These are phyloP conservation scores for Polyergus mexicanus DNA, from an alignment of 1,140 invertebrate species.

Conservation along the genomic window DNA sequence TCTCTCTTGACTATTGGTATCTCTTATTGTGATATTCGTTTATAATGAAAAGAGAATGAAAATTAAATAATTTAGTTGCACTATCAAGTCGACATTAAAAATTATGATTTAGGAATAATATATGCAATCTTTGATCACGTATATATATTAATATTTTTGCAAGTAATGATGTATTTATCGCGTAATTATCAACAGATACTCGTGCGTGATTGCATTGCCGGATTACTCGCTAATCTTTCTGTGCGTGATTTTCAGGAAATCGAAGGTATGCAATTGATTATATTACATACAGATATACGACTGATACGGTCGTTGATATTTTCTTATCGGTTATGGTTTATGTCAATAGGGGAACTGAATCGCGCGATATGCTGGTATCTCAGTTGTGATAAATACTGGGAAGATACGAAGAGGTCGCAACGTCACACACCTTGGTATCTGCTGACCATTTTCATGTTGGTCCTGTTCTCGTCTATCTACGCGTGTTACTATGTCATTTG, in stretches of 20 bases:
- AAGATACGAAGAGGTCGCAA: constrained; percentile 92
- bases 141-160: background rate
- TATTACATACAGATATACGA: constrained; percentile 5
- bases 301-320: constrained; percentile 2
- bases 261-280: constrained; percentile 89
- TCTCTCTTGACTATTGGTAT: background rate
- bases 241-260: constrained; percentile 94
- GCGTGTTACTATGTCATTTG: constrained; percentile 96
- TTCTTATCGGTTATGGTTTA: constrained; percentile 8
- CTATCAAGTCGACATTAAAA: background rate
- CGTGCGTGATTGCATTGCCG: constrained; percentile 92
- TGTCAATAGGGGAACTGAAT: constrained; percentile 92
- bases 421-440: constrained; percentile 93
- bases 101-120: background rate
- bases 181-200: constrained; percentile 85
- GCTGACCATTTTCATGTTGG: constrained; percentile 91
- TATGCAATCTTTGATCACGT: constrained; percentile 8
- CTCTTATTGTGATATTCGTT: background rate
- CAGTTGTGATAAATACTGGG: constrained; percentile 96
- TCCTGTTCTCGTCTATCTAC: constrained; percentile 93
- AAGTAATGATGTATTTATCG: constrained; percentile 6
- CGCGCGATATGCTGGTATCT: constrained; percentile 96
- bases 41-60: background rate
- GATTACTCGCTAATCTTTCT: constrained; percentile 92
- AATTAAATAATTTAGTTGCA: background rate